A percentile compares a stretch with the other conserved stretches of the same genome.
phyloP scores from a whole-genome alignment of 2,797 vertebrate genomes.

The Microchirus variegatus region DNA sequence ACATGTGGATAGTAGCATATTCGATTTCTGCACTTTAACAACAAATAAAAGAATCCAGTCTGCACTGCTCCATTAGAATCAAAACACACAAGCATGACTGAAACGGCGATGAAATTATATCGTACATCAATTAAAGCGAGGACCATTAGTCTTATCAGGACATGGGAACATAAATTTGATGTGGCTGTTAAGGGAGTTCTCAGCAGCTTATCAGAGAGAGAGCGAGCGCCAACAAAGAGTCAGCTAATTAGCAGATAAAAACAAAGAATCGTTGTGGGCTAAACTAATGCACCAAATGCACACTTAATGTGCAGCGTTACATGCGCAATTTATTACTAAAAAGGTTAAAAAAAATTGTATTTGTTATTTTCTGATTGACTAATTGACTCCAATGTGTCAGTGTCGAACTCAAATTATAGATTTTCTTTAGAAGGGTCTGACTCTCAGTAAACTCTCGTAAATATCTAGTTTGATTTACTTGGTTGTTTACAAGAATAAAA shows the following conservation, averaged over 20 bases:
- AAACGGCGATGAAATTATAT: slow-evolving; percentile 49
- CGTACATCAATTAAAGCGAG: slow-evolving; percentile 69
- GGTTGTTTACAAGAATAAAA: too few species aligned
- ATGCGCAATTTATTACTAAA: not conserved
- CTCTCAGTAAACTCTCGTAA: not conserved
- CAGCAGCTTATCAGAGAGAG: slow-evolving; percentile 50
- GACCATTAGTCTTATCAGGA: slow-evolving; percentile 69
- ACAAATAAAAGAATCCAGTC: not conserved
- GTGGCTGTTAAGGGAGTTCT: slow-evolving; percentile 52
- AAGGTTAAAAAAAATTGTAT: too few species aligned
- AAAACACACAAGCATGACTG: slow-evolving; percentile 39
- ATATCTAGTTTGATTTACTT: too few species aligned
- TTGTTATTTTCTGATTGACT: not conserved
- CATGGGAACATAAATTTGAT: slow-evolving; percentile 61
- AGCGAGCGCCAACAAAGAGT: slow-evolving; percentile 34
- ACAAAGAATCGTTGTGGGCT: slow-evolving; percentile 31
- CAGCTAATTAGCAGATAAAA: slow-evolving; percentile 47
- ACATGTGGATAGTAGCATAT: too few species aligned
- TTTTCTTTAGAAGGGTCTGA: not conserved
- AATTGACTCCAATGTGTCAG: too few species aligned
- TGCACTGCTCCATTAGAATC: slow-evolving; percentile 9
- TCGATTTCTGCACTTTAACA: not conserved
- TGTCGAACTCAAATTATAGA: too few species aligned
- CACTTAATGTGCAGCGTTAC: slow-evolving; percentile 8
- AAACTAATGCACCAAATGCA: slow-evolving; percentile 18